Evolutionary conservation across 2,113 vertebrate species (phyloP), one percentile per base, ranked within the genome.

Genomic region (Pachycephala philippinensis): DNA sequence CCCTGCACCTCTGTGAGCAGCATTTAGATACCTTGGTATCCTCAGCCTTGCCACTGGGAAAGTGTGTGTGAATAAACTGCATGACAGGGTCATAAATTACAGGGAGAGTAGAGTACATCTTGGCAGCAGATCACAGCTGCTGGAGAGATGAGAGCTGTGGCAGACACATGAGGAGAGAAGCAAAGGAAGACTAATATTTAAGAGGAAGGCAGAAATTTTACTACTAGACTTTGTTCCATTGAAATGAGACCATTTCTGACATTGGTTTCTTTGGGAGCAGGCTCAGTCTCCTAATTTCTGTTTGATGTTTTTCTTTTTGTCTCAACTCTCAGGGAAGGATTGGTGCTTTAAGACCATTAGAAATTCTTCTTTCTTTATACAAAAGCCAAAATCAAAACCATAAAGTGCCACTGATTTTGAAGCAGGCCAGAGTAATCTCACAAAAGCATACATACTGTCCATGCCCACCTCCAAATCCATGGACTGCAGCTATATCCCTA

Each of bases 81-180:
- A 11, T 75, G 92, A 93, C 95, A 91, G 63, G 45, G 59, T 66
- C 93, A 91, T 96, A 90, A 96, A 96, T 96, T 88, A 94, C 54
- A 40, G 4, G 33, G 82, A 80, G 47, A 88, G 79, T 1, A 92
- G 68, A 94, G 77, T 54, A 93, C 82, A 95, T 40, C 90, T 96
- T 97, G 93, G 94, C 93, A 90, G 60, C 66, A 90, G 87, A 95
- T 95, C 92, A 95, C 37, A 94, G 87, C 90, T 90, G 69, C 66
- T 82, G 61, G 31, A 82, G 61, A 69, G 81, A 93, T 71, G 89
- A 84, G 84, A 81, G 81, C 84, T 74, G 68, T 94, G 93, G 94
- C 80, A 95, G 90, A 90, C 82, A 86, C 85, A 90, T 59, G 84
- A 96, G 66, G 30, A 85, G 93, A 44, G 81, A 90, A 80, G 93